Conservation (phyloP, 1,140 invertebrate genomes). For the Akabosia matsudoensis region DNA sequence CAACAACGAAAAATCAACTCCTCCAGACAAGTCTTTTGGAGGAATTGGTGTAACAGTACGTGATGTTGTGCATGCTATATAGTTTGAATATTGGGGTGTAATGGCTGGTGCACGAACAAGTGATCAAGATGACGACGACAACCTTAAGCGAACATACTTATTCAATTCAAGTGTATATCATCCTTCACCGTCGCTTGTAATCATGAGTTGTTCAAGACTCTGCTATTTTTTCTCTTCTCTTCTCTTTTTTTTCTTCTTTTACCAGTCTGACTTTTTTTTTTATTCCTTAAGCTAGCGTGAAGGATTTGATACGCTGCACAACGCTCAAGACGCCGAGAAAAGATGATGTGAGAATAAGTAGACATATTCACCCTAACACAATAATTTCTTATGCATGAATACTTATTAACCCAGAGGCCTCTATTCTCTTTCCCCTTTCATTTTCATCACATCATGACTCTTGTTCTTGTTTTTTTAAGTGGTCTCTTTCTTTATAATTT, state of each 20-base stretch:
- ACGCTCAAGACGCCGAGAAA: background rate
- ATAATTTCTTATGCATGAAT: slow-evolving; percentile 18
- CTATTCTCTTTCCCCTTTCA: slow-evolving; percentile 2
- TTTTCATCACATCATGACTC: slow-evolving; percentile 11
- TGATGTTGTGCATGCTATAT: slow-evolving; percentile 4
- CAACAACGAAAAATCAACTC: too few relatives aligned
- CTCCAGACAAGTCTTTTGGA: background rate
- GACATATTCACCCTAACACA: slow-evolving; percentile 7
- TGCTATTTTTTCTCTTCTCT: background rate
- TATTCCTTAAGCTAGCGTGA: background rate
- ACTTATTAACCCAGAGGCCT: slow-evolving; percentile 7
- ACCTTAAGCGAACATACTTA: background rate
- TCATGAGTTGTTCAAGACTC: background rate
- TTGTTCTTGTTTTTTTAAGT: background rate
- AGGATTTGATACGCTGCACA: background rate
- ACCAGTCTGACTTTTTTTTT: too few relatives aligned
- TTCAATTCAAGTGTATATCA: background rate
- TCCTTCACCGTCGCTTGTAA: background rate
- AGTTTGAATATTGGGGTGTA: background rate
- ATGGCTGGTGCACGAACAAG: slow-evolving; percentile 4
- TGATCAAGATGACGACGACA: background rate
- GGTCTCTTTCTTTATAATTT: too few relatives aligned
- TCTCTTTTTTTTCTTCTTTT: too few relatives aligned
- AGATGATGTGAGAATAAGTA: background rate
- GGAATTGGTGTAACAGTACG: too few relatives aligned